Base-by-base conservation (phyloP, 2,797 vertebrate species). In the Protosalanx chinensis region DNA sequence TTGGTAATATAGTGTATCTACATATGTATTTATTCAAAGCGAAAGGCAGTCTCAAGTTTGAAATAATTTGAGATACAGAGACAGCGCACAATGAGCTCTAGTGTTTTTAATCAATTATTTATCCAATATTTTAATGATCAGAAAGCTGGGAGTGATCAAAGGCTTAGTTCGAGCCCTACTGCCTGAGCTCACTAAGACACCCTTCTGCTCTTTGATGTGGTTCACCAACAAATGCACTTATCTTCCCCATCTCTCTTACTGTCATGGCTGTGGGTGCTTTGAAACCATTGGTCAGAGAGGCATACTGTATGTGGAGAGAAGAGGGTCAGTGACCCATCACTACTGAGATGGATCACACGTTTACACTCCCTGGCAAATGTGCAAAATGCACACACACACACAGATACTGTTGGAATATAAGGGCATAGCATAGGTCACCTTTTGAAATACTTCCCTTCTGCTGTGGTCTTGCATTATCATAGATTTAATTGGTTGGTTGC, bases 121-220 rank as follows among this genome's bases (percentile, higher is more conserved):
- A 93, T 92, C 83, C 86, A 91, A 92, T 93, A 93, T 93, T 93
- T 93, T 92, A 93, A 93, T 93, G 91, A 93, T 93, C 90, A 91
- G 87, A 91, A 91, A 89, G 89, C 91, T 89, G 76, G 85, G 77
- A 79, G 89, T 91, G 91, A 94, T 94, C 93, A 94, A 93, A 94
- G 92, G 81, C 81, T 72, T 29, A 74, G 88, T 86, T 88, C 72
- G 56, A 89, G 88, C 87, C 86, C 85, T 84, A 86, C 88, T 91
- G 90, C 88, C 83, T 91, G 82, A 84, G 84, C 90, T 89, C 80
- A 60, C 86, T 84, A 88, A 92, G 87, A 91, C 88, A 91, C 85
- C 87, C 84, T 84, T 82, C 71, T 77, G 63, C 77, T 83, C 91
- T 93, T 93, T 93, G 93, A 93, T 91, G 91, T 92, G 89, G 82